Percentiles rank a stretch among this genome's conserved stretches.
phyloP scores from a whole-genome alignment of 2,113 vertebrate genomes.

The Siniperca knerii region DNA sequence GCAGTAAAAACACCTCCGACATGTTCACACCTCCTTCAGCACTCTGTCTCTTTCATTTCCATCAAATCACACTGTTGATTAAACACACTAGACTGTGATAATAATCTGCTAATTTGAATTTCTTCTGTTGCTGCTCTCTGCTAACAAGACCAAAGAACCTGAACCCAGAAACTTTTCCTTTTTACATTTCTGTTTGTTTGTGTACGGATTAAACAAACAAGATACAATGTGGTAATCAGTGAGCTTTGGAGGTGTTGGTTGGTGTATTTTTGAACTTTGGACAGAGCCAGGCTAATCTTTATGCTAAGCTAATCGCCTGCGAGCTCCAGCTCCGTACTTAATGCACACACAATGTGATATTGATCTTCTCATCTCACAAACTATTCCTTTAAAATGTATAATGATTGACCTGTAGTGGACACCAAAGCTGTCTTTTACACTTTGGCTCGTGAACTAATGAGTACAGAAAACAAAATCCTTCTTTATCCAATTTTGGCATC shows the following conservation, averaged over 20 bases:
- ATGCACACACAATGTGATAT: neutral
- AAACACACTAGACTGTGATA: no score
- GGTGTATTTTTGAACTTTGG: neutral
- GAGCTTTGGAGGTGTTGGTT: neutral
- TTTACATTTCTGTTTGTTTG: neutral
- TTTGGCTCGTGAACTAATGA: no score
- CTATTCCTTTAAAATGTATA: no score
- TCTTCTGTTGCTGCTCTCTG: neutral
- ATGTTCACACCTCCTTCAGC: neutral
- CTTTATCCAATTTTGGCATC: no score
- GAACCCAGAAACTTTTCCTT: neutral
- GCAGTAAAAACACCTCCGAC: neutral
- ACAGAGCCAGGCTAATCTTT: neutral
- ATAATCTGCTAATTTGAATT: neutral
- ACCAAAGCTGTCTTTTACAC: no score
- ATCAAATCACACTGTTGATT: neutral
- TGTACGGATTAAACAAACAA: no score
- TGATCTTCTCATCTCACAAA: neutral
- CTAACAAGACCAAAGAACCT: neutral
- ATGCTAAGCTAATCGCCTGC: neutral
- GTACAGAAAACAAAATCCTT: no score
- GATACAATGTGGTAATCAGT: neutral
- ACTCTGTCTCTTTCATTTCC: no score
- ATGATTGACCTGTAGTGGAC: no score
- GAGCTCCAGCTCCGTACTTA: neutral